A percentile compares a stretch with the other conserved stretches of the same genome.
phyloP scores from a whole-genome alignment of 2,113 vertebrate species.

The Nerophis ophidion region DNA sequence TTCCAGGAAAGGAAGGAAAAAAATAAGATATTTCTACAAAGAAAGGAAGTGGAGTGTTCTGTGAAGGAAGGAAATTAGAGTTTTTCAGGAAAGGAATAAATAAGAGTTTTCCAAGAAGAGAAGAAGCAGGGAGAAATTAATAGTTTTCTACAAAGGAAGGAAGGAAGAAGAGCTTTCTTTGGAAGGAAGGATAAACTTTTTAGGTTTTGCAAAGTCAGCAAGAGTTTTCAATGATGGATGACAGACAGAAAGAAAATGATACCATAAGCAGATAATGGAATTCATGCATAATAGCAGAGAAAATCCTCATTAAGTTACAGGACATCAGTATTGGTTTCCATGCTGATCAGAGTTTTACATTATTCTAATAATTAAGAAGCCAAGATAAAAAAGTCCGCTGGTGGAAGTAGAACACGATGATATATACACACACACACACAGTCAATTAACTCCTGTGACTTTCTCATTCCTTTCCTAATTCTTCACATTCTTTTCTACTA shows the following conservation, averaged over 20 bases:
- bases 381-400: neutral
- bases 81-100: no score
- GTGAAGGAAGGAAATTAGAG: no score
- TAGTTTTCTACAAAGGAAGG: no score
- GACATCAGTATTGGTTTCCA: neutral
- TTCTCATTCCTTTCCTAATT: constrained; percentile 13
- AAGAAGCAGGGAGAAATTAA: no score
- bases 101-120: no score
- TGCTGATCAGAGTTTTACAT: constrained; percentile 1
- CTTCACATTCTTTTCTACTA: constrained; percentile 8
- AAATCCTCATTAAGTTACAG: neutral
- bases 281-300: neutral
- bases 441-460: constrained; percentile 17
- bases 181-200: no score
- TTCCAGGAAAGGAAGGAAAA: no score
- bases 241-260: neutral
- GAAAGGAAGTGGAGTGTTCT: no score
- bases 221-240: no score
- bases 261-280: neutral
- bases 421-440: constrained; percentile 2
- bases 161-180: no score
- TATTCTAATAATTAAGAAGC: constrained; percentile 1
- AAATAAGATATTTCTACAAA: no score
- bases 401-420: neutral
- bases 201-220: no score